Conservation (phyloP, 2,888 invertebrate genomes). For the Esperia sulphurella region DNA sequence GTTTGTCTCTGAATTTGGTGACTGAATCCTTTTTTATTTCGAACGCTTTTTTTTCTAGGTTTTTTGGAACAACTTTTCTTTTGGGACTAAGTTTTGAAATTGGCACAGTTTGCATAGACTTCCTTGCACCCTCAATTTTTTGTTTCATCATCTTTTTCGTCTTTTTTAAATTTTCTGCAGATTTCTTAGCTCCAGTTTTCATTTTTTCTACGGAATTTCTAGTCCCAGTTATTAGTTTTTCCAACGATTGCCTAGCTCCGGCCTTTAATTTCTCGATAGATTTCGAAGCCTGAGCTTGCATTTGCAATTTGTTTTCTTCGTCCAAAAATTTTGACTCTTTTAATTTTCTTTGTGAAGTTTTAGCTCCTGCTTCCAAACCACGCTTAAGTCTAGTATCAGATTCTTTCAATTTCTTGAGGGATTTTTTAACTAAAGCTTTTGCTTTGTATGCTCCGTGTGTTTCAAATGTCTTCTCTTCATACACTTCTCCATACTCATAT, state of each 20-base stretch:
- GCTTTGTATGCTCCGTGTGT: conserved; percentile 7
- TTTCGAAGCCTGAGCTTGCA: no score
- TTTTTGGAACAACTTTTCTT: neutral
- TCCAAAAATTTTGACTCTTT: conserved; percentile 15
- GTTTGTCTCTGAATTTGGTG: conserved; percentile 30
- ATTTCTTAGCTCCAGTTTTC: conserved; percentile 16
- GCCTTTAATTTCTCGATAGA: neutral
- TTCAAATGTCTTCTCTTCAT: conserved; percentile 2
- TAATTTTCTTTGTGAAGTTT: conserved; percentile 19
- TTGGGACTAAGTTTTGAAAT: neutral
- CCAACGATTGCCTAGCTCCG: neutral
- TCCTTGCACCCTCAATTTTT: conserved; percentile 6
- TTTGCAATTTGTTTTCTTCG: no score
- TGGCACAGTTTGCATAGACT: neutral
- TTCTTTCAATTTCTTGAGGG: conserved; percentile 28
- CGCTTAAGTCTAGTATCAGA: conserved; percentile 20
- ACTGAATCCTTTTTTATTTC: conserved; percentile 35
- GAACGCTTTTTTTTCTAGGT: conserved; percentile 13
- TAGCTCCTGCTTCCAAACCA: conserved; percentile 22
- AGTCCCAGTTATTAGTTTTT: conserved; percentile 3
- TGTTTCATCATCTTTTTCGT: conserved; percentile 16
- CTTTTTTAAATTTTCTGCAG: conserved; percentile 21
- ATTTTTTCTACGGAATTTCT: conserved; percentile 19
- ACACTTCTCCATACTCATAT: neutral
- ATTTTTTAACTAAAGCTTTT: conserved; percentile 16